Conservation (phyloP, 1,140 invertebrate genomes). For the Drosophila pectinifera region DNA sequence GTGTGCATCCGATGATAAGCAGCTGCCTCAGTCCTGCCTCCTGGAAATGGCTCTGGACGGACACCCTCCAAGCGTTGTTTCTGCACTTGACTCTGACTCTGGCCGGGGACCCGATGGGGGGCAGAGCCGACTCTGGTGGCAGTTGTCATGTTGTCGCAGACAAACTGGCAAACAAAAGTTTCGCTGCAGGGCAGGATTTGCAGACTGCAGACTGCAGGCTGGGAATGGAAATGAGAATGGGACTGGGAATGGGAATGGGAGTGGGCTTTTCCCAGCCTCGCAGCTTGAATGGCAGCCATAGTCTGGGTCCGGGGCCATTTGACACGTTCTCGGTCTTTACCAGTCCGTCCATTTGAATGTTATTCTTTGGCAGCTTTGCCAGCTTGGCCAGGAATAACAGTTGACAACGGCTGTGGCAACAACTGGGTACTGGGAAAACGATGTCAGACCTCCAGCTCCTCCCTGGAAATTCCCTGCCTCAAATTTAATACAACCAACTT, state of each 20-base stretch:
- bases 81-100: constrained; percentile 50
- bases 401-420: constrained; percentile 35
- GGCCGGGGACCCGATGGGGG: constrained; percentile 9
- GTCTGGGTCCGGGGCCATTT: constrained; percentile 46
- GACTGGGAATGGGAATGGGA: constrained; percentile 4
- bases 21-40: constrained; percentile 20
- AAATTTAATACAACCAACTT: too few relatives aligned
- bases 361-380: constrained; percentile 21
- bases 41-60: constrained; percentile 17
- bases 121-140: constrained; percentile 17
- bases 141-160: constrained; percentile 39
- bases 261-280: neutral
- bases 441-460: constrained; percentile 19
- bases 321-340: constrained; percentile 55
- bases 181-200: constrained; percentile 6
- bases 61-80: constrained; percentile 19
- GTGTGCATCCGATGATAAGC: constrained; percentile 38
- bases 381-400: constrained; percentile 20
- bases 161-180: constrained; percentile 45
- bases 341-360: constrained; percentile 31
- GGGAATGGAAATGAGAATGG: too few relatives aligned
- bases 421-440: constrained; percentile 29
- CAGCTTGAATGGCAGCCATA: neutral
- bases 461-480: too few relatives aligned
- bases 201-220: constrained; percentile 1